Conservation (phyloP, 2,888 invertebrate genomes). For the Drosophila pegasa region DNA sequence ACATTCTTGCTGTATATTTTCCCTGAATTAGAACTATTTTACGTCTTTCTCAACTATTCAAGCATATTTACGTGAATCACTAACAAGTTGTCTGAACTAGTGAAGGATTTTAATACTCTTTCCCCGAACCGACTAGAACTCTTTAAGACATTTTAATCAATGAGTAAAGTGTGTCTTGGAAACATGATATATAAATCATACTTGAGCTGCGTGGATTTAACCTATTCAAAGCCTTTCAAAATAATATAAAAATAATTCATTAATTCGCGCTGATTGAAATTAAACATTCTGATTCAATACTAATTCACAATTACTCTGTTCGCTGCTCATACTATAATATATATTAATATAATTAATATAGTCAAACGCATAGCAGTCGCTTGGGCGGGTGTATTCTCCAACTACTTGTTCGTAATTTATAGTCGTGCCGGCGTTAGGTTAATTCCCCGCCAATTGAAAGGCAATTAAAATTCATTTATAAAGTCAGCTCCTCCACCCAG, state of each 20-base stretch:
- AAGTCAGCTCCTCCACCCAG: slow-evolving; percentile 21
- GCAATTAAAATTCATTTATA: slow-evolving; percentile 74
- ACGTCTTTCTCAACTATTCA: too few species aligned
- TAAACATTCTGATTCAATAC: background rate
- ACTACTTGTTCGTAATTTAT: slow-evolving; percentile 15
- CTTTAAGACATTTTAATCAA: too few species aligned
- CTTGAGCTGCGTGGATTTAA: too few species aligned
- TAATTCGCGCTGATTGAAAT: background rate
- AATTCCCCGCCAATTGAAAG: slow-evolving; percentile 73
- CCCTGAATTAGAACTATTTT: too few species aligned
- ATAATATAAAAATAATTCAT: background rate
- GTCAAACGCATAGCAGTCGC: background rate
- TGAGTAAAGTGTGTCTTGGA: too few species aligned
- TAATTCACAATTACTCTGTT: background rate
- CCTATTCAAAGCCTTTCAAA: background rate
- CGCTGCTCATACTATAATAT: background rate
- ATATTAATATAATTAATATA: background rate
- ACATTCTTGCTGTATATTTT: too few species aligned
- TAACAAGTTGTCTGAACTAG: background rate
- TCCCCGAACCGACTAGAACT: too few species aligned
- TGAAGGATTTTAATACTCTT: background rate
- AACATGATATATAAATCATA: too few species aligned
- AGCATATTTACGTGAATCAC: background rate
- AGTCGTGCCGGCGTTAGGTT: slow-evolving; percentile 38
- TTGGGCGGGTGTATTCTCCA: background rate